A percentile compares a stretch with the other conserved stretches of the same genome.
Evolutionary conservation across 2,113 vertebrate genomes (phyloP).

Genomic region (Nasalis larvatus): DNA sequence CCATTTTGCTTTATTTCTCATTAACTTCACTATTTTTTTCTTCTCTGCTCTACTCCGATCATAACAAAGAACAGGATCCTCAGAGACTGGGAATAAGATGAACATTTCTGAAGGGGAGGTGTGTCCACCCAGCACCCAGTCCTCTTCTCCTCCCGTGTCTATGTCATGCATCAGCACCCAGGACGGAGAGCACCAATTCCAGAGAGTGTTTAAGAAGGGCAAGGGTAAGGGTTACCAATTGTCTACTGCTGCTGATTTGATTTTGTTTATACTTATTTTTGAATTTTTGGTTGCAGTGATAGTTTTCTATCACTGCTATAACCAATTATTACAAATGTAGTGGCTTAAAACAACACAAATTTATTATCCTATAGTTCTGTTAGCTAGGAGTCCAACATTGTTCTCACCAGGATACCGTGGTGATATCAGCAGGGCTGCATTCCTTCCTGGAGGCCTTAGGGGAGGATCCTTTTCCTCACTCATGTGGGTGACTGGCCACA

Average conservation of each 20-base stretch:
- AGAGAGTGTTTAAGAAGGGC: not conserved
- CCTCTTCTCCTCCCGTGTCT: not conserved
- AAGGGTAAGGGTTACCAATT: too few relatives aligned
- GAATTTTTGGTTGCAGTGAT: not conserved
- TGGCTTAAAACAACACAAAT: not conserved
- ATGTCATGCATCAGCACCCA: not conserved
- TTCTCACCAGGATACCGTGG: not conserved
- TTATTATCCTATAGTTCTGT: not conserved
- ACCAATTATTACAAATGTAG: too few relatives aligned
- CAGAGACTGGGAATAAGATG: not conserved
- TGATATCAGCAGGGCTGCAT: fast-evolving
- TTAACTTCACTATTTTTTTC: not conserved
- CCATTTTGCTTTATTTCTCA: not conserved
- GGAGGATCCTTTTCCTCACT: not conserved
- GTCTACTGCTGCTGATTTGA: not conserved
- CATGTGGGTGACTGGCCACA: not conserved
- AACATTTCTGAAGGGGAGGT: not conserved
- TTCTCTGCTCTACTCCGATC: not conserved
- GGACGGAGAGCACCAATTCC: not conserved
- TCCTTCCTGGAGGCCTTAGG: not conserved
- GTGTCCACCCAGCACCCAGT: not conserved
- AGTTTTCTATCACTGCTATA: not conserved
- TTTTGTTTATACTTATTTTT: not conserved
- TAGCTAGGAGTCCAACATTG: not conserved
- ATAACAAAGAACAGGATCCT: not conserved